Percentiles rank a stretch among this genome's conserved stretches.
These are phyloP conservation scores for Morone saxatilis DNA, from an alignment of 2,113 vertebrate genomes.

Conservation along the genomic window DNA sequence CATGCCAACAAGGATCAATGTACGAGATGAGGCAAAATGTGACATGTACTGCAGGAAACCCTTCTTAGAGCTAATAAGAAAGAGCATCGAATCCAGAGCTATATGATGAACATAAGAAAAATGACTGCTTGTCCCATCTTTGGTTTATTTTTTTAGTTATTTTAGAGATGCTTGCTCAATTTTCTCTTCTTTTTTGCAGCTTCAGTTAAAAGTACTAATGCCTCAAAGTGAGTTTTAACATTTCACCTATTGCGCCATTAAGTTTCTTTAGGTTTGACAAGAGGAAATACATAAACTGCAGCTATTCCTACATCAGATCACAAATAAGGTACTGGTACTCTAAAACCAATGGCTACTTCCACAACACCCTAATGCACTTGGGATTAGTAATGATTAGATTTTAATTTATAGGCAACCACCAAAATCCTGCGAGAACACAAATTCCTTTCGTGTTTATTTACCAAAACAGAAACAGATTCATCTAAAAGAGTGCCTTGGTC, in stretches of 20 bases:
- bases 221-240: background rate
- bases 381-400: background rate
- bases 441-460: background rate
- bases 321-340: background rate
- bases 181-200: background rate
- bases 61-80: background rate
- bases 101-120: background rate
- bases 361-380: background rate
- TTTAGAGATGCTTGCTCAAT: no score
- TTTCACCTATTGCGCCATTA: background rate
- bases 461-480: background rate
- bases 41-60: background rate
- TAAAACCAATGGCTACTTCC: background rate
- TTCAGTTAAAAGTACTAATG: background rate
- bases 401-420: background rate
- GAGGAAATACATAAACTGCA: background rate
- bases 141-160: background rate
- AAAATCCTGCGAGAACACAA: background rate
- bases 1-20: slow-evolving; percentile 1
- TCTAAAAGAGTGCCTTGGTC: background rate
- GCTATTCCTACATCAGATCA: background rate
- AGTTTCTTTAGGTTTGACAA: background rate
- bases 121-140: slow-evolving; percentile 1
- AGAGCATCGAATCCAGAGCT: background rate
- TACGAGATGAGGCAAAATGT: background rate